Evolutionary conservation across 1,140 invertebrate species (phyloP).

Genomic region (Eciton burchellii): DNA sequence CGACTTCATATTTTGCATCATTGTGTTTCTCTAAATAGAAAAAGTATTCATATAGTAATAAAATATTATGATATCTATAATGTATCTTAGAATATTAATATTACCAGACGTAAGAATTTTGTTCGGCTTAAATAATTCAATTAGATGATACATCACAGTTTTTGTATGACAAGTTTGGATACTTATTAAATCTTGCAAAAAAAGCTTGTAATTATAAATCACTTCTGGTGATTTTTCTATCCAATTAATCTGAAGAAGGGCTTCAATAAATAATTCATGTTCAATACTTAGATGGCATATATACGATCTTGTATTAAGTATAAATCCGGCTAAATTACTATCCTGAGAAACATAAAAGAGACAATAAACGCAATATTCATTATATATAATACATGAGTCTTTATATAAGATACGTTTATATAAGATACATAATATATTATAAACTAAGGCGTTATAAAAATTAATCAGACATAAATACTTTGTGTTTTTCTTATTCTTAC

Average conservation of each 20-base stretch:
- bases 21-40: constrained; percentile 69
- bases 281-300: constrained; percentile 86
- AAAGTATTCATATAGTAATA: not conserved
- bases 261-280: constrained; percentile 88
- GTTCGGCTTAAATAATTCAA: constrained; percentile 87
- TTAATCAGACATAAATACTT: not conserved
- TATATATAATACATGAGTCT: not conserved
- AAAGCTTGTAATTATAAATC: constrained; percentile 86
- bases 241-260: constrained; percentile 88
- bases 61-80: constrained; percentile 63
- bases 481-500: constrained; percentile 72
- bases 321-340: constrained; percentile 85
- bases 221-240: constrained; percentile 83
- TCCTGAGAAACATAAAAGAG: constrained; percentile 82
- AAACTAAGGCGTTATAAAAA: not conserved
- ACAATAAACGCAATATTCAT: not conserved
- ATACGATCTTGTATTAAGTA: constrained; percentile 86
- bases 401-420: not conserved
- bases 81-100: constrained; percentile 66
- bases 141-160: constrained; percentile 86
- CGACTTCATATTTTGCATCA: constrained; percentile 82
- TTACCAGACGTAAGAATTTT: constrained; percentile 29
- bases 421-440: too few species aligned
- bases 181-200: constrained; percentile 88
- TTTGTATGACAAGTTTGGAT: constrained; percentile 88